Percentiles rank a stretch among this genome's conserved stretches.
Evolutionary conservation across 1,140 invertebrate species (phyloP).

Genomic region (Triops longicaudatus): DNA sequence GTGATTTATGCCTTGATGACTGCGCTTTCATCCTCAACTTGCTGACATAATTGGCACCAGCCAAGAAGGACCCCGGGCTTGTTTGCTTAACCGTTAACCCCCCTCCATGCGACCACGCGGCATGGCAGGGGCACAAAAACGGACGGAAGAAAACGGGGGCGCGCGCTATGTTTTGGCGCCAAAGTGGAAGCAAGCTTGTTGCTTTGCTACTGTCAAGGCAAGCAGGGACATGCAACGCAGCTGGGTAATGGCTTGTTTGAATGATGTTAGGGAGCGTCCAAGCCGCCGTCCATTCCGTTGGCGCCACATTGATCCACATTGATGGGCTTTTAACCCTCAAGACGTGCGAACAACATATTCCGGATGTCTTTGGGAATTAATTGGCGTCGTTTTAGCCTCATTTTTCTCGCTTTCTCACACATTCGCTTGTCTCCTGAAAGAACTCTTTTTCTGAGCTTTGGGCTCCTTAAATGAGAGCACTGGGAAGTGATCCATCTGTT

Average conservation of each 20-base stretch:
- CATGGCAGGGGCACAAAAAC: neutral
- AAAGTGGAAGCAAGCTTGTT: neutral
- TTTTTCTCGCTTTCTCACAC: neutral
- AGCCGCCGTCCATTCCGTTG: neutral
- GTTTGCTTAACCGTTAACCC: neutral
- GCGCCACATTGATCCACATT: neutral
- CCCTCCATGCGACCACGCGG: neutral
- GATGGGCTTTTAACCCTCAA: neutral
- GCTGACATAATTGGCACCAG: neutral
- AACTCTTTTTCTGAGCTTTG: no score
- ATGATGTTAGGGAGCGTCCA: neutral
- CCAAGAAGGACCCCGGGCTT: no score
- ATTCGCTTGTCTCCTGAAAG: neutral
- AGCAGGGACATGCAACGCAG: neutral
- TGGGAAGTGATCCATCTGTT: no score
- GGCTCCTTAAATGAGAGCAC: no score
- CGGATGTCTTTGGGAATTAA: neutral
- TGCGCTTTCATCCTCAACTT: neutral
- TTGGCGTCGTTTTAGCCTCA: neutral
- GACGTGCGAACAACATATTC: constrained; percentile 7
- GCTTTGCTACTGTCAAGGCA: neutral
- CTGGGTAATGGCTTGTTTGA: neutral
- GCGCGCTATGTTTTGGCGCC: neutral
- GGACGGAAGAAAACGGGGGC: neutral
- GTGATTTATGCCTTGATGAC: constrained; percentile 15